Evolutionary conservation across 1,140 invertebrate species (phyloP).

Genomic region (Drosophila equinoxialis): DNA sequence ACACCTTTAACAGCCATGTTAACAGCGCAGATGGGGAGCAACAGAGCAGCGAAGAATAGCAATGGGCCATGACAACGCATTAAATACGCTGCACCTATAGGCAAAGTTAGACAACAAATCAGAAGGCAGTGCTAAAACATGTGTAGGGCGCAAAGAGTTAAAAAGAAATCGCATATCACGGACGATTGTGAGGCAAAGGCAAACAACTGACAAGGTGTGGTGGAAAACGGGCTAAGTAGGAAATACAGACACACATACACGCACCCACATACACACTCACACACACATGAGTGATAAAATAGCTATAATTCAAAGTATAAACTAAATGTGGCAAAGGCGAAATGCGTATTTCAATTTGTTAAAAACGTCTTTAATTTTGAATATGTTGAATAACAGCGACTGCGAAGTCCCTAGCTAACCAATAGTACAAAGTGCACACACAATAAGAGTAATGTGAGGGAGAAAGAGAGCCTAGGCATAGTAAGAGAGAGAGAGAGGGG

Average conservation of each 20-base stretch:
- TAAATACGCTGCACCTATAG: conserved; percentile 8
- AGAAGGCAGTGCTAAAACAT: not conserved
- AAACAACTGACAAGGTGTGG: conserved; percentile 33
- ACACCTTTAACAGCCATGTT: conserved; percentile 22
- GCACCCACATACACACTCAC: not conserved
- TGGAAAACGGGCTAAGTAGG: conserved; percentile 41
- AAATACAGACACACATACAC: conserved; percentile 28
- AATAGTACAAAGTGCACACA: conserved; percentile 58
- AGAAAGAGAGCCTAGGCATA: not conserved
- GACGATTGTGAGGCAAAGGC: conserved; percentile 12
- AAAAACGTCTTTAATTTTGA: conserved; percentile 22
- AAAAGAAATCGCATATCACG: conserved; percentile 55
- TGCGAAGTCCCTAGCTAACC: not conserved
- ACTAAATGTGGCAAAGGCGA: conserved; percentile 33
- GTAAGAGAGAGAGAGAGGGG: not conserved
- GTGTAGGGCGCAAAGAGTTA: conserved; percentile 36
- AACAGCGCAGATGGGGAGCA: not conserved
- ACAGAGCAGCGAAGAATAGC: not conserved
- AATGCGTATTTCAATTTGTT: conserved; percentile 44
- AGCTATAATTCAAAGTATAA: conserved; percentile 45
- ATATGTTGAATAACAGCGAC: conserved; percentile 50
- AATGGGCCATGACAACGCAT: not conserved
- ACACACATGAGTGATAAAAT: conserved; percentile 21
- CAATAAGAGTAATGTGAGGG: conserved; percentile 39
- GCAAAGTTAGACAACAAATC: not conserved